A percentile compares a stretch with the other conserved stretches of the same genome.
Conservation (phyloP, 1,140 invertebrate genomes). For the Melipona quadrifasciata region DNA sequence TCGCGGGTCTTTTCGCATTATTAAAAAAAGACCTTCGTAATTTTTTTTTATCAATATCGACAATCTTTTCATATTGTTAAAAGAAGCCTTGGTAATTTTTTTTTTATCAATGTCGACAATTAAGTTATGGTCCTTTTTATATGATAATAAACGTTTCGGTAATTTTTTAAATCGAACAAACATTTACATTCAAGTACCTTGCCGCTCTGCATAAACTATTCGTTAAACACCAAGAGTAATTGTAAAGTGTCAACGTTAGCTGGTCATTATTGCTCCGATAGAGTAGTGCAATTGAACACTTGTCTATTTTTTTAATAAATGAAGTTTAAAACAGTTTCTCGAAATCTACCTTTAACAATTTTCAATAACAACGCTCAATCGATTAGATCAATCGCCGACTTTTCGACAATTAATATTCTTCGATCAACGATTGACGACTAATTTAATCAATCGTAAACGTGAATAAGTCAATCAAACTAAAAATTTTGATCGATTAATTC, state of each 20-base stretch:
- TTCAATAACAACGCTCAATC: too few species aligned
- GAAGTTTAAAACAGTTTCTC: too few species aligned
- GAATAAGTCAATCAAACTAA: too few species aligned
- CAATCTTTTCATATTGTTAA: neutral
- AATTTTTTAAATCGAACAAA: conserved; percentile 26
- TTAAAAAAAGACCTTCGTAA: neutral
- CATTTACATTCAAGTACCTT: conserved; percentile 23
- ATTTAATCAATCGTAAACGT: too few species aligned
- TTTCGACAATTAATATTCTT: too few species aligned
- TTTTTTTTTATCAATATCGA: neutral
- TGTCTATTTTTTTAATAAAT: conserved; percentile 5
- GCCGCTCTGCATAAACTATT: neutral
- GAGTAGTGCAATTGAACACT: conserved; percentile 51
- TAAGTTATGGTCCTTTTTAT: conserved; percentile 4
- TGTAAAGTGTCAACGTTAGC: neutral
- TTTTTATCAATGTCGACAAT: conserved; percentile 35
- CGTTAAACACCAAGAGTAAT: neutral
- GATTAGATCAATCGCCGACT: too few species aligned
- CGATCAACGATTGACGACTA: too few species aligned
- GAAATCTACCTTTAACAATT: too few species aligned
- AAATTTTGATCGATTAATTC: too few species aligned
- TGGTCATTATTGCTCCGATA: conserved; percentile 11
- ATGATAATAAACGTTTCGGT: conserved; percentile 11
- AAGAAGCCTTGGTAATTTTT: neutral
- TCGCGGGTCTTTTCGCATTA: neutral